phyloP scores from a whole-genome alignment of 2,113 vertebrate genomes.

The Ariopsis seemanni region DNA sequence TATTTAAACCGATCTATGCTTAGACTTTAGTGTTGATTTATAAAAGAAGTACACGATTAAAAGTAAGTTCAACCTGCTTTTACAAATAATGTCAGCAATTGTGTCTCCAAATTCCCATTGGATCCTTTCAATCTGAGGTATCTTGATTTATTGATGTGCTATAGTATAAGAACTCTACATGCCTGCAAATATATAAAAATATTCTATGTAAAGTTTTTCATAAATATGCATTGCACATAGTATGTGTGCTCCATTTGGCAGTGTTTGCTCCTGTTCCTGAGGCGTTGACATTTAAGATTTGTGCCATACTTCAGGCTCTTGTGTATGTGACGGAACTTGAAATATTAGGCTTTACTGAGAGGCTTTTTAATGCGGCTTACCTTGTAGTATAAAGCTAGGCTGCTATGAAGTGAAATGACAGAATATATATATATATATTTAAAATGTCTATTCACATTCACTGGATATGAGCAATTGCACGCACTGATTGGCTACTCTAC shows the following conservation, averaged over 20 bases:
- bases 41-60: background rate
- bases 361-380: conserved; percentile 37
- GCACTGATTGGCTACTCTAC: too few relatives aligned
- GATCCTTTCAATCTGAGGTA: background rate
- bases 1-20: background rate
- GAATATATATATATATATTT: background rate
- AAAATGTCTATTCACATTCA: too few relatives aligned
- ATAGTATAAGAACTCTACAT: background rate
- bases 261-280: conserved; percentile 37
- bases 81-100: background rate
- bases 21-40: background rate
- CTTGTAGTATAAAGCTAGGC: conserved; percentile 24
- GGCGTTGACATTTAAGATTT: conserved; percentile 59
- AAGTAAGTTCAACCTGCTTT: background rate
- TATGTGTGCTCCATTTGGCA: conserved; percentile 40
- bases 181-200: conserved; percentile 8
- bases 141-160: background rate
- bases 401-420: background rate
- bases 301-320: conserved; percentile 52
- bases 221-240: conserved; percentile 33
- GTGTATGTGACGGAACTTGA: conserved; percentile 57
- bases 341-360: conserved; percentile 42
- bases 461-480: too few relatives aligned
- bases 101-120: background rate
- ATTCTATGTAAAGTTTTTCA: conserved; percentile 41